Base-by-base conservation (phyloP, 30 jellyfish, hydroid and myxozoan species). In the Aurelia sp. region DNA sequence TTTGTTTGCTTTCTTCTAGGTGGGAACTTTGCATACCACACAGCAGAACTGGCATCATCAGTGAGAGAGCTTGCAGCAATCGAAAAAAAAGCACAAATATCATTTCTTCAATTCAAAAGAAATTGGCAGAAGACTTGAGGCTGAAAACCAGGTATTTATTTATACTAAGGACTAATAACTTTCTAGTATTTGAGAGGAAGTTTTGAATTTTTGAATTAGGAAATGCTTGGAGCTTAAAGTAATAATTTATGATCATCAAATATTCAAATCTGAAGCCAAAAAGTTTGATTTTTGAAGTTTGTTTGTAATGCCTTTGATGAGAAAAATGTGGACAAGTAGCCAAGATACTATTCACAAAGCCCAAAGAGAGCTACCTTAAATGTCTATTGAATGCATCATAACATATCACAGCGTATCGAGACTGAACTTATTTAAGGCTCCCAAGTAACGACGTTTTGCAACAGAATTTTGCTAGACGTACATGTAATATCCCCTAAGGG, bases 51-150 rank as follows among this genome's bases (percentile, higher is more conserved):
- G 27, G 94, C 96, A 53, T 96, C 98, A 19, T 92, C 97, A 2
- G 97, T 95, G 4, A 81, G 84, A 71, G 99, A 95, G 44, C 75
- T 95, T 33, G 97, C 98, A 3, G 79, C 79, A 33, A 82, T 95
- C 3, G 99, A 95, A 50, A 95, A 95, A 86, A 94, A 90, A 76
- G 97, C 97, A 27, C 99, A 95, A 65, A 55, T 67, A 20, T 86
- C 97, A 3, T 95, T 73, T 74, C 85, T 95, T 19, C 80, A 60
- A 31, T 85, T 86, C 80, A 65, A 74, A 20, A 55, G 33, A 55
- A 86, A 89, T 78, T 94, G 97, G 98, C 71, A 75, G 33, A 74
- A 44, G 62, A 84, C 97, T 11, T 18, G 17, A 55, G 6, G 87
- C 91, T 27, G 71, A 74, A 78, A 3, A 22, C 61, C 59, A 66